Conservation (phyloP, 1,140 invertebrate species). For the Samia ricini region DNA sequence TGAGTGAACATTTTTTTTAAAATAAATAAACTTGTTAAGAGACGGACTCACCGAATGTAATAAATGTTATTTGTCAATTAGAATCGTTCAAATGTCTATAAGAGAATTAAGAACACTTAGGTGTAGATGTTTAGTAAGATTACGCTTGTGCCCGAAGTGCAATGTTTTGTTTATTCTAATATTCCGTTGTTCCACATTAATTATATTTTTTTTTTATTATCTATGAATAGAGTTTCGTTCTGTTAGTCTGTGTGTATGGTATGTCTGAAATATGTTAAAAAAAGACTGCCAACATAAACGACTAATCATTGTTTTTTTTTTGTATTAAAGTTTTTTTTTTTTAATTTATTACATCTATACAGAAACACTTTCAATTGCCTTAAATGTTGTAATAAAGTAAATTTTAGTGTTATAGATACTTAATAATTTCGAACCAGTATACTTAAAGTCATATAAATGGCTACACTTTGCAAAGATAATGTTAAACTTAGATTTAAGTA, state of each 20-base stretch:
- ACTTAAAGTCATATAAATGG: too few species aligned
- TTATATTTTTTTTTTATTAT: constrained; percentile 8
- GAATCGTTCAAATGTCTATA: constrained; percentile 53
- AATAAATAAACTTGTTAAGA: not conserved
- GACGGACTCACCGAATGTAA: not conserved
- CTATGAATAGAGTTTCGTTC: constrained; percentile 13
- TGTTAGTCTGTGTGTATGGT: constrained; percentile 11
- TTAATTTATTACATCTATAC: too few species aligned
- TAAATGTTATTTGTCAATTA: constrained; percentile 60
- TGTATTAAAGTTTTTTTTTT: not conserved
- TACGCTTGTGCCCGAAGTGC: constrained; percentile 55
- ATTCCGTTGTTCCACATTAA: constrained; percentile 51
- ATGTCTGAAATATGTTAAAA: constrained; percentile 31
- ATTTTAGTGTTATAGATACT: not conserved
- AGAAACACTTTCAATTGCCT: not conserved
- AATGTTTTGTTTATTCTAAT: constrained; percentile 33
- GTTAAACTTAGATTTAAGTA: not conserved
- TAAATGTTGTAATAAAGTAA: not conserved
- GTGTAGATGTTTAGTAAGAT: constrained; percentile 37
- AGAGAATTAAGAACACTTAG: not conserved
- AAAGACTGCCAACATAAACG: constrained; percentile 17
- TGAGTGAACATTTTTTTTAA: not conserved
- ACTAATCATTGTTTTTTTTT: not conserved
- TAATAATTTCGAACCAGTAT: too few species aligned
- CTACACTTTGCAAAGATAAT: not conserved